These are phyloP conservation scores for Tetramorium alpestre DNA, from an alignment of 1,140 invertebrate genomes.

Conservation along the genomic window DNA sequence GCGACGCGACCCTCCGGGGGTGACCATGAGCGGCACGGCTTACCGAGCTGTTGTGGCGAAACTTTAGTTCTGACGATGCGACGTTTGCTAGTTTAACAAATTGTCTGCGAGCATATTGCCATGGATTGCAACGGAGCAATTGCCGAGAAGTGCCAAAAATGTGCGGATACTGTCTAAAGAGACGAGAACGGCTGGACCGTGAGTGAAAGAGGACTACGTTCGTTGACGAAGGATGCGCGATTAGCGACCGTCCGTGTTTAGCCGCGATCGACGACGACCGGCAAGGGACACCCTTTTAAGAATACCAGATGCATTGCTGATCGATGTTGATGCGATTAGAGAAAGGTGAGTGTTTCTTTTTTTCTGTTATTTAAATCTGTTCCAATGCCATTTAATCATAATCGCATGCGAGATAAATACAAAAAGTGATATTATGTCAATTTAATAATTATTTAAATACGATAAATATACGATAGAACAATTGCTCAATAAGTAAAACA, in stretches of 20 bases:
- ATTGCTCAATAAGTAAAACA: not conserved
- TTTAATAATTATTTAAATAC: not conserved
- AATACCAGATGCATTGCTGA: slow-evolving; percentile 10
- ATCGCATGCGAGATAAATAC: not conserved
- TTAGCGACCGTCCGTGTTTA: slow-evolving; percentile 1
- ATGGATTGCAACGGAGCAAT: too few species aligned
- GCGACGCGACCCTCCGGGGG: slow-evolving; percentile 35
- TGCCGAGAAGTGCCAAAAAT: not conserved
- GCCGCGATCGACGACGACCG: not conserved
- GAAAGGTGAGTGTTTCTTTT: slow-evolving; percentile 6
- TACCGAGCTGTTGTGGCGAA: slow-evolving; percentile 19
- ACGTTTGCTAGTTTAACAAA: slow-evolving; percentile 14
- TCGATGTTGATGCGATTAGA: not conserved
- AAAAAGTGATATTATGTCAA: not conserved
- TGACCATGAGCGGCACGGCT: slow-evolving; percentile 8
- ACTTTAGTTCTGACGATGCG: slow-evolving; percentile 23
- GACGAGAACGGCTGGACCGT: not conserved
- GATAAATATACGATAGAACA: not conserved
- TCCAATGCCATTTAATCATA: not conserved
- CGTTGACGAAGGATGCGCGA: not conserved
- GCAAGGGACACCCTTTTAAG: not conserved
- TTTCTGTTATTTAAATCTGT: not conserved
- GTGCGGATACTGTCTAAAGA: not conserved
- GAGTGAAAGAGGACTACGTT: slow-evolving; percentile 22
- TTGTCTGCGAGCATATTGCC: not conserved